phyloP scores from a whole-genome alignment of 2,113 vertebrate species.

The Ia io region DNA sequence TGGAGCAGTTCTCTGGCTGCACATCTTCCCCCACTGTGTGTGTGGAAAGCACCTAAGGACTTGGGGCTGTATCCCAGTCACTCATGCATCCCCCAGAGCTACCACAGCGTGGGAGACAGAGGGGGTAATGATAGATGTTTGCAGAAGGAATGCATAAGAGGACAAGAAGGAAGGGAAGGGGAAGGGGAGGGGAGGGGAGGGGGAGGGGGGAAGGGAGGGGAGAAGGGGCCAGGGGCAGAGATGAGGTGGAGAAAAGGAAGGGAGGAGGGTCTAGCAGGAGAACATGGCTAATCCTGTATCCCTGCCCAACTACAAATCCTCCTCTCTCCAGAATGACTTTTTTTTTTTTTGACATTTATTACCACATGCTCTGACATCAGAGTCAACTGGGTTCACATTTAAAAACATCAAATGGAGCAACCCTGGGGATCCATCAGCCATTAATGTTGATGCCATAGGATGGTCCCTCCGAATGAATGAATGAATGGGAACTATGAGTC shows the following conservation, averaged over 20 bases:
- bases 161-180: not conserved
- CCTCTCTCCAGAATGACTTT: not conserved
- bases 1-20: not conserved
- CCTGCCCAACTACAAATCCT: not conserved
- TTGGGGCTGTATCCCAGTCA: not conserved
- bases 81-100: not conserved
- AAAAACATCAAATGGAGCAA: not conserved
- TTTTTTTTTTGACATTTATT: constrained; percentile 22
- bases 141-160: not conserved
- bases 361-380: not conserved
- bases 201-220: no score
- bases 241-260: not conserved
- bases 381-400: not conserved
- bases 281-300: not conserved
- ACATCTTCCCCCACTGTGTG: not conserved
- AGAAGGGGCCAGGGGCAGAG: no score
- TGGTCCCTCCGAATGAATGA: not conserved
- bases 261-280: no score
- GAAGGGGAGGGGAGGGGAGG: no score
- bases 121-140: not conserved
- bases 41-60: not conserved
- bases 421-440: not conserved
- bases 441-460: not conserved
- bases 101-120: not conserved
- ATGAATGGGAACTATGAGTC: no score